phyloP scores from a whole-genome alignment of 2,888 invertebrate genomes.

The Ectropis crepuscularia region DNA sequence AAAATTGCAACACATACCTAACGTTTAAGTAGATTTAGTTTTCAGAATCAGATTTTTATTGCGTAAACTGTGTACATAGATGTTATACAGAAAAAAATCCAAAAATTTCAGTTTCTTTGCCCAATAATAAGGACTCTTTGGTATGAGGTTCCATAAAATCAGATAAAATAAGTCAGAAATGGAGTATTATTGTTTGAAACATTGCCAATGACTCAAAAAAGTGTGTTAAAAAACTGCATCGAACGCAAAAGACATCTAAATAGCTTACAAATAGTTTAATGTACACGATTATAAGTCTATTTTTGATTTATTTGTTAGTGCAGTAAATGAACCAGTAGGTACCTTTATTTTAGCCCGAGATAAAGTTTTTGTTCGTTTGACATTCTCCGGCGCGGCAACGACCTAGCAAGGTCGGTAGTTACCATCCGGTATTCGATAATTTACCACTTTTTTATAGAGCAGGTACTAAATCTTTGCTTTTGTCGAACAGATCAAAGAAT shows the following conservation, averaged over 20 bases:
- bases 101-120: too few relatives aligned
- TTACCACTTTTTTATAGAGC: constrained; percentile 54
- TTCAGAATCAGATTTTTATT: too few relatives aligned
- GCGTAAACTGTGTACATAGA: too few relatives aligned
- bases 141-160: too few relatives aligned
- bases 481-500: too few relatives aligned
- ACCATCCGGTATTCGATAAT: constrained; percentile 60
- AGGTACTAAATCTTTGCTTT: not conserved
- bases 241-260: not conserved
- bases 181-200: not conserved
- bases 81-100: too few relatives aligned
- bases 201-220: not conserved
- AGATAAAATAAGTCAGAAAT: not conserved
- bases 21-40: too few relatives aligned
- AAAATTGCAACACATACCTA: too few relatives aligned
- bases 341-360: constrained; percentile 36
- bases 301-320: not conserved
- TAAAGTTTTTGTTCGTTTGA: constrained; percentile 54
- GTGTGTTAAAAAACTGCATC: not conserved
- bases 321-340: constrained; percentile 38
- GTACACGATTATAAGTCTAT: not conserved
- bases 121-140: too few relatives aligned
- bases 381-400: constrained; percentile 73
- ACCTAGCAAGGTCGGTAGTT: constrained; percentile 68
- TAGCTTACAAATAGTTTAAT: constrained; percentile 1